Base-by-base conservation (phyloP, 2,888 invertebrate genomes). In the Resseliella maxima region DNA sequence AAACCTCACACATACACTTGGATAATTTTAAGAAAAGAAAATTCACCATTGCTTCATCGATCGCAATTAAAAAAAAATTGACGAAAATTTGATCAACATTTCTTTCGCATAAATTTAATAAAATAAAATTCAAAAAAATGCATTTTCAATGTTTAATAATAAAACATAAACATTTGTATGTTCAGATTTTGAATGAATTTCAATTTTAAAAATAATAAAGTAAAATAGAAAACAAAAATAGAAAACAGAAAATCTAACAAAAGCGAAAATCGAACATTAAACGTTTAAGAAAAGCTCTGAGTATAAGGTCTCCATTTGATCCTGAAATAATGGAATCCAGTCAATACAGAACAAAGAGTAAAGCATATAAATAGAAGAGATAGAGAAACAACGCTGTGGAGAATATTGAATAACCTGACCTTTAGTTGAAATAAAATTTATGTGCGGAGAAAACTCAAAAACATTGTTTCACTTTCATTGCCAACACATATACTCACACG, bases 361-460 rank as follows among this genome's bases (percentile, higher is more conserved):
- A 83, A 12, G 24, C 38, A 83, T 38, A 38, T 83, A 38, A 83
- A 83, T 83, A 83, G 83, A 83, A 83, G 38, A 83, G 83, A 83
- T 36, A 38, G 24, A 72, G 31, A 35, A 38, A 38, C 38, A 83
- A 38, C 83, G 83, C 24, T 83, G 83, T 38, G 38, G 21, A 83
- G 83, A 83, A 83, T 83, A 83, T 83, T 83, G 83, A 85, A 27
- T 85, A 85, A 85, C 85, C 85, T 85, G 85, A 85, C 85, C 85
- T 85, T 83, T 85, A 85, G 85, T 45, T 85, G 83, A 83, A 85
- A 85, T 45, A 85, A 85, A 85, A 85, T 85, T 85, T 85, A 85
- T 85, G n/a, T 85, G 85, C 46, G 38, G 85, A 85, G 85, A 45
- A 85, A 85, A 85, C 38, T 45, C 85, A 41, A 41, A 83, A 85